A percentile compares a stretch with the other conserved stretches of the same genome.
Conservation (phyloP, 2,113 vertebrate species). For the Mesoclemmys tuberculata region DNA sequence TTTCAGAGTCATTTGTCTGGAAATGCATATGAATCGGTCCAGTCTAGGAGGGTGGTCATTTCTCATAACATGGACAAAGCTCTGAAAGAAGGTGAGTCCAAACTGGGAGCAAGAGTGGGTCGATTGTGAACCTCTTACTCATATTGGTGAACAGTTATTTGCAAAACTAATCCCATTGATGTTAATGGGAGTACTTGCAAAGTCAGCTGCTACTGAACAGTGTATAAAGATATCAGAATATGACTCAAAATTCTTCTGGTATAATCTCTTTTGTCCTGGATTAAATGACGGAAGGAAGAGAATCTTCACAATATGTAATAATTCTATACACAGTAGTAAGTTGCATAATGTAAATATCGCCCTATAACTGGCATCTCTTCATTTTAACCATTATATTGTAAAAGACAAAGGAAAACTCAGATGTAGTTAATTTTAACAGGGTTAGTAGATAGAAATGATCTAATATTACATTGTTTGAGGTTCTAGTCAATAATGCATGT, state of each 20-base stretch:
- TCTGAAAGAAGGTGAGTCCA: constrained; percentile 92
- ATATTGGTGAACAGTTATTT: not conserved
- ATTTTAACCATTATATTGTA: not conserved
- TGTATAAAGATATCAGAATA: not conserved
- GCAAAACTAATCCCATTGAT: not conserved
- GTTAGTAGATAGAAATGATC: not conserved
- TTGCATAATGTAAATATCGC: not conserved
- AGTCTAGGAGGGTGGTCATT: constrained; percentile 90
- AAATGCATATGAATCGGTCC: constrained; percentile 82
- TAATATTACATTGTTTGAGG: not conserved
- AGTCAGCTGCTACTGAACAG: not conserved
- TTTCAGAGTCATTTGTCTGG: constrained; percentile 84
- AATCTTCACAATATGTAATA: not conserved
- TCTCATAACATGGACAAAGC: constrained; percentile 98
- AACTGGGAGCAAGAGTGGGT: not conserved
- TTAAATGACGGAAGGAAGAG: not conserved
- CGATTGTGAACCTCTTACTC: not conserved
- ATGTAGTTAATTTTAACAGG: not conserved
- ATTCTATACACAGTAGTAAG: not conserved
- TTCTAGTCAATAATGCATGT: not conserved
- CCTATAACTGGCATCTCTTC: accelerated
- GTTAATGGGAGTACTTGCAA: not conserved
- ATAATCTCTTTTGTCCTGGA: not conserved
- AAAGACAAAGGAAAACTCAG: not conserved
- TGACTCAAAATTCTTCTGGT: not conserved